phyloP scores from a whole-genome alignment of 2,888 invertebrate species.

The Mayetiola destructor region DNA sequence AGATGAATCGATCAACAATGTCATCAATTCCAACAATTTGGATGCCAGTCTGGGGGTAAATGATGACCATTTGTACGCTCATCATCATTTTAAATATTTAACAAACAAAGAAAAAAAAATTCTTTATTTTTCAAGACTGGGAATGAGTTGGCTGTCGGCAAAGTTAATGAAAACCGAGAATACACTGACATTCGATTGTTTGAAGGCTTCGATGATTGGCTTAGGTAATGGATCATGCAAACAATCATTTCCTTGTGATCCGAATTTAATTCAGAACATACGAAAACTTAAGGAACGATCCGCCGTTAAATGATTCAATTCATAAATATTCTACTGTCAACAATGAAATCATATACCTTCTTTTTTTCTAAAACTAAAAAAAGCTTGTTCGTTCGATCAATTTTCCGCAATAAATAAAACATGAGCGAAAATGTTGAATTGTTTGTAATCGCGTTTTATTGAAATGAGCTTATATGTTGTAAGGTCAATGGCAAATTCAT shows the following conservation, averaged over 20 bases:
- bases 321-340: too few relatives aligned
- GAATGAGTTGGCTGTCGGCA: conserved; percentile 61
- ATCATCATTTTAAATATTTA: conserved; percentile 17
- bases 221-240: conserved; percentile 53
- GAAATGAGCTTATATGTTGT: too few relatives aligned
- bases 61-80: not conserved
- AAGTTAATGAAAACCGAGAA: conserved; percentile 33
- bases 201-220: conserved; percentile 52
- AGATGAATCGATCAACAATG: conserved; percentile 41
- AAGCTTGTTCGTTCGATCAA: too few relatives aligned
- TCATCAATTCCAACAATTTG: conserved; percentile 46
- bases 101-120: not conserved
- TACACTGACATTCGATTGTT: conserved; percentile 41
- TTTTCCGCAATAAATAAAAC: too few relatives aligned
- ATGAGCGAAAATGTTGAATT: too few relatives aligned
- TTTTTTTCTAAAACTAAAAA: too few relatives aligned
- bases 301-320: too few relatives aligned
- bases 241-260: conserved; percentile 37
- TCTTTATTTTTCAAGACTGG: conserved; percentile 40
- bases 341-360: too few relatives aligned
- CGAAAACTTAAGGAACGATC: not conserved
- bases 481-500: too few relatives aligned
- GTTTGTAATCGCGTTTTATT: too few relatives aligned
- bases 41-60: conserved; percentile 62
- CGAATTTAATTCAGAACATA: not conserved